Percentiles rank a stretch among this genome's conserved stretches.
Evolutionary conservation across 2,113 vertebrate genomes (phyloP).

Genomic region (Megaceryle torquata): DNA sequence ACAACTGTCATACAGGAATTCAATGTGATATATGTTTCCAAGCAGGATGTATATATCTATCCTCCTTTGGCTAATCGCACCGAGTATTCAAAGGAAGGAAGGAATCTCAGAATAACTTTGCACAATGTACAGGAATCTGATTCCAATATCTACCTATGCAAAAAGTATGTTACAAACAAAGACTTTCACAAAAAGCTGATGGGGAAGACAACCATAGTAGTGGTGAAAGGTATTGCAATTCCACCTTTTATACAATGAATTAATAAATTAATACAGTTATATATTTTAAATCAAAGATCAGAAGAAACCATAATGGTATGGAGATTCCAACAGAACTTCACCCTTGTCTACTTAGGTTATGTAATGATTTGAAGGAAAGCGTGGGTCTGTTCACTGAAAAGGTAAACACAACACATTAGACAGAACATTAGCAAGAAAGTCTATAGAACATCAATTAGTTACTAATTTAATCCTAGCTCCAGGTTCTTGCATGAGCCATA

Average conservation of each 20-base stretch:
- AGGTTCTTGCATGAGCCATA: background rate
- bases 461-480: background rate
- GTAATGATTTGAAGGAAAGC: background rate
- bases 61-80: background rate
- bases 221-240: conserved; percentile 33
- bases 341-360: background rate
- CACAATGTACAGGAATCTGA: background rate
- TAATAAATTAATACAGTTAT: background rate
- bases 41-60: fast-evolving
- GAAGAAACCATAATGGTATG: background rate
- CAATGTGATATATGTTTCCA: background rate
- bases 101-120: conserved; percentile 2
- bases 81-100: background rate
- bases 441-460: background rate
- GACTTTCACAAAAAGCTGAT: fast-evolving
- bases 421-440: background rate
- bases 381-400: background rate
- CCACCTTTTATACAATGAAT: background rate
- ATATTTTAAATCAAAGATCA: background rate
- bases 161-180: fast-evolving
- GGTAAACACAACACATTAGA: background rate
- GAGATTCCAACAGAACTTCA: background rate
- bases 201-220: background rate
- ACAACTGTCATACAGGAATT: fast-evolving
- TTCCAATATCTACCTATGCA: background rate